Evolutionary conservation across 2,888 invertebrate species (phyloP).

Genomic region (Omphaloscelis lunosa): DNA sequence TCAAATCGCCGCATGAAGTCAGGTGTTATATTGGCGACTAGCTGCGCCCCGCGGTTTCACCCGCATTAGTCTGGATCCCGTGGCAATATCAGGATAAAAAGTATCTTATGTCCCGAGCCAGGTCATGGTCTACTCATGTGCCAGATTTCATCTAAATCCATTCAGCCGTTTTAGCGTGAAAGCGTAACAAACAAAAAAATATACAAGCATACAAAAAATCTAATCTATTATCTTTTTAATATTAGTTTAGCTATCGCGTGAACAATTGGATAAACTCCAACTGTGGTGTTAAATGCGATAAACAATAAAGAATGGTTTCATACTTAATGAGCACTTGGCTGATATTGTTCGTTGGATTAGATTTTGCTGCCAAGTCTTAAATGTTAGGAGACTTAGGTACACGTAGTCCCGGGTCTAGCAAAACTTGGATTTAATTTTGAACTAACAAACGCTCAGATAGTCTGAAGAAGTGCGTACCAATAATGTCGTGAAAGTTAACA

Average conservation of each 20-base stretch:
- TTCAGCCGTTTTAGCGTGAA: too few relatives aligned
- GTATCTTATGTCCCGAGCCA: too few relatives aligned
- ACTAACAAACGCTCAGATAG: not conserved
- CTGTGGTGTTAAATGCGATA: conserved; percentile 72
- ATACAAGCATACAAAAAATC: too few relatives aligned
- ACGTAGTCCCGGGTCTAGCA: not conserved
- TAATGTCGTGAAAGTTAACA: too few relatives aligned
- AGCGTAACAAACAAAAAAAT: too few relatives aligned
- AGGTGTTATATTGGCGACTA: conserved; percentile 49
- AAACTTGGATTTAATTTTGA: not conserved
- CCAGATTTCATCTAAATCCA: too few relatives aligned
- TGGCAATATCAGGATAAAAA: too few relatives aligned
- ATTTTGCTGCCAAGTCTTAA: conserved; percentile 52
- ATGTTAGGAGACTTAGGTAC: conserved; percentile 5
- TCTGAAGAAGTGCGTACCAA: not conserved
- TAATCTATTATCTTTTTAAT: too few relatives aligned
- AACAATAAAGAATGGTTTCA: conserved; percentile 72
- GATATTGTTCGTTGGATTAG: conserved; percentile 61
- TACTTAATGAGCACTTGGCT: conserved; percentile 74
- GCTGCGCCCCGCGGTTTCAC: too few relatives aligned
- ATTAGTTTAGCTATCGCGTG: conserved; percentile 38
- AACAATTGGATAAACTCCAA: conserved; percentile 77
- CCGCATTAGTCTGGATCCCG: too few relatives aligned
- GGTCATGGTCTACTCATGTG: too few relatives aligned
- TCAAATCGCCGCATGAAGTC: conserved; percentile 51